Evolutionary conservation across 2,113 vertebrate species (phyloP).

Genomic region (Etia nguti): DNA sequence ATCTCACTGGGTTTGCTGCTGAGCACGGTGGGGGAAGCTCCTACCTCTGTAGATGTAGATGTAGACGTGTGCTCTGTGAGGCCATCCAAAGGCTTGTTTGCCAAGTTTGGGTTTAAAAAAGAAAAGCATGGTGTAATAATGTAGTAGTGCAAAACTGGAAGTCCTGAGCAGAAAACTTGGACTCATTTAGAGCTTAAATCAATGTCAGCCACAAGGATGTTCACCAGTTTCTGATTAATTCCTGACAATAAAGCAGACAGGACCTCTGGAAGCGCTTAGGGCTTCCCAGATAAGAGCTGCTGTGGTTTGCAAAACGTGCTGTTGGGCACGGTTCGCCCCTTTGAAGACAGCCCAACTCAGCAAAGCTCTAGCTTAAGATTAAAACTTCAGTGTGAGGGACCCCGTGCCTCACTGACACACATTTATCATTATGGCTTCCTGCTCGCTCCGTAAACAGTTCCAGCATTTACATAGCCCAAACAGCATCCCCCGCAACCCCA

Average conservation of each 20-base stretch:
- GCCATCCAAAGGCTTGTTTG: not conserved
- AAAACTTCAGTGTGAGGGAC: not conserved
- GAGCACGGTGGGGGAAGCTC: not conserved
- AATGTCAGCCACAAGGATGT: not conserved
- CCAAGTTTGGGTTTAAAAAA: not conserved
- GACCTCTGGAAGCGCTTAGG: conserved; percentile 56
- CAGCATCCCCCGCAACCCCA: conserved; percentile 32
- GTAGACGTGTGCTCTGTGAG: not conserved
- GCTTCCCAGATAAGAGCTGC: conserved; percentile 29
- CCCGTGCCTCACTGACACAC: conserved; percentile 8
- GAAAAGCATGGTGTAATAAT: not conserved
- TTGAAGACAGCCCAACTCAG: conserved; percentile 40
- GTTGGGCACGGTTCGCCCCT: conserved; percentile 16
- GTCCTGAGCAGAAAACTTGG: not conserved
- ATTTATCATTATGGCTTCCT: conserved; percentile 56
- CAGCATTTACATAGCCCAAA: conserved; percentile 34
- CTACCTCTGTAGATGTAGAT: not conserved
- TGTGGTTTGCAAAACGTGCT: conserved; percentile 46
- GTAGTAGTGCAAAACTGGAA: not conserved
- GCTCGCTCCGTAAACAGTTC: conserved; percentile 43
- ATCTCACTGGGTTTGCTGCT: conserved; percentile 9
- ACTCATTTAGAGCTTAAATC: not conserved
- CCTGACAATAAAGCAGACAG: conserved; percentile 15
- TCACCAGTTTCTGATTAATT: conserved; percentile 46
- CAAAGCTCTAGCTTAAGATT: not conserved